phyloP scores from a whole-genome alignment of 2,888 invertebrate species.

The Agonum fuliginosum region DNA sequence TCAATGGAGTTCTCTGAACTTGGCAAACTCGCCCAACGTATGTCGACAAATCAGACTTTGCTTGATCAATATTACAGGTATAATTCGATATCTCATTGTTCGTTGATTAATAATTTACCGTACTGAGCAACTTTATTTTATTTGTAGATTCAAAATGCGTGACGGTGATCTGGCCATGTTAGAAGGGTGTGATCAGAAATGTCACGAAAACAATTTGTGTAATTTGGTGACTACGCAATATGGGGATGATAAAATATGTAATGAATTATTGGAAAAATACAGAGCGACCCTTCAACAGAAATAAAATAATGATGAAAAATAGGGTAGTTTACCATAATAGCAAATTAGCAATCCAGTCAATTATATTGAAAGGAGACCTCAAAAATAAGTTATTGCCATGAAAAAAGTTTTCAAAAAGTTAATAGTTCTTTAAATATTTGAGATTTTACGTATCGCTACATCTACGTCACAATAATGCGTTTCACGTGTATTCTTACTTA shows the following conservation, averaged over 20 bases:
- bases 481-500: too few species aligned
- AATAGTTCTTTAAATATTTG: too few species aligned
- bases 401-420: too few species aligned
- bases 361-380: too few species aligned
- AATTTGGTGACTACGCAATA: constrained; percentile 76
- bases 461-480: too few species aligned
- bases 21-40: constrained; percentile 76
- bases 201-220: constrained; percentile 72
- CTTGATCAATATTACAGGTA: constrained; percentile 72
- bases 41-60: constrained; percentile 76
- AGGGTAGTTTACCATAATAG: too few species aligned
- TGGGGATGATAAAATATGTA: constrained; percentile 72
- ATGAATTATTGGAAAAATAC: background rate
- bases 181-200: constrained; percentile 65
- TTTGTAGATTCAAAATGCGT: constrained; percentile 64
- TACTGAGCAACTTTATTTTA: background rate
- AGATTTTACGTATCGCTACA: too few species aligned
- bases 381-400: too few species aligned
- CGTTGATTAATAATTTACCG: background rate
- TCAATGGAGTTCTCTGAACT: constrained; percentile 80
- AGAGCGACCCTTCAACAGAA: background rate
- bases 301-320: too few species aligned
- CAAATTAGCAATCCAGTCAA: too few species aligned
- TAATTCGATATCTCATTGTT: constrained; percentile 70
- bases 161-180: constrained; percentile 62